A percentile compares a stretch with the other conserved stretches of the same genome.
Evolutionary conservation across 2,797 vertebrate genomes (phyloP).

Genomic region (Lagocephalus sceleratus): DNA sequence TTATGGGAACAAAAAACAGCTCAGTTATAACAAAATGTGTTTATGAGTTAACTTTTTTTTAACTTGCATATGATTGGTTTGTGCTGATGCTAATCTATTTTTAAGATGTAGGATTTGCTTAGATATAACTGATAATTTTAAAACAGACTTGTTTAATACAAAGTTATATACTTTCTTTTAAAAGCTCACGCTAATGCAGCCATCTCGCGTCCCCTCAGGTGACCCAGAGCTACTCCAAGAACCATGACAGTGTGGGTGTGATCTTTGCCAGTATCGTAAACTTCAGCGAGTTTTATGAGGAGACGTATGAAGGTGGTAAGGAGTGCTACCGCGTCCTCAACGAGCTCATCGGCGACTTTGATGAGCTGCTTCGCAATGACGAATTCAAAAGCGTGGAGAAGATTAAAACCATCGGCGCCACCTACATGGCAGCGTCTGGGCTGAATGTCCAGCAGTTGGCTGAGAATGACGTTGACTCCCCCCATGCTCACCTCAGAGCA

Average conservation of each 20-base stretch:
- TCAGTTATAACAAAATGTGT: too few relatives aligned
- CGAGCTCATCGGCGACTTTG: constrained; percentile 95
- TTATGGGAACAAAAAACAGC: too few relatives aligned
- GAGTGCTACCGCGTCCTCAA: constrained; percentile 98
- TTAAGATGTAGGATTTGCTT: too few relatives aligned
- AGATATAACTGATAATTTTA: too few relatives aligned
- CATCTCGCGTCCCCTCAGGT: constrained; percentile 56
- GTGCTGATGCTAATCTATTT: too few relatives aligned
- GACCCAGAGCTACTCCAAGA: constrained; percentile 97
- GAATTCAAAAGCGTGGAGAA: constrained; percentile 93
- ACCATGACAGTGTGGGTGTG: constrained; percentile 92
- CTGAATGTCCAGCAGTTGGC: constrained; percentile 85
- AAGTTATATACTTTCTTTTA: neutral
- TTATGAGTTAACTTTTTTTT: too few relatives aligned
- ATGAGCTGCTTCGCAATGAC: constrained; percentile 86
- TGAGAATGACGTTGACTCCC: constrained; percentile 72
- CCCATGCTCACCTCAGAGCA: constrained; percentile 85
- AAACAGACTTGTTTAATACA: neutral
- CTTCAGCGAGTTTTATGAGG: constrained; percentile 98
- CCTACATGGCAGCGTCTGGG: constrained; percentile 96
- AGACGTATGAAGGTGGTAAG: constrained; percentile 97
- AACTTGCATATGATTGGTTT: too few relatives aligned
- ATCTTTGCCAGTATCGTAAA: constrained; percentile 98
- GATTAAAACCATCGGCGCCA: constrained; percentile 99
- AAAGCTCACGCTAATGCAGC: neutral